Evolutionary conservation across 2,113 vertebrate genomes (phyloP).

Genomic region (Penelope pileata): DNA sequence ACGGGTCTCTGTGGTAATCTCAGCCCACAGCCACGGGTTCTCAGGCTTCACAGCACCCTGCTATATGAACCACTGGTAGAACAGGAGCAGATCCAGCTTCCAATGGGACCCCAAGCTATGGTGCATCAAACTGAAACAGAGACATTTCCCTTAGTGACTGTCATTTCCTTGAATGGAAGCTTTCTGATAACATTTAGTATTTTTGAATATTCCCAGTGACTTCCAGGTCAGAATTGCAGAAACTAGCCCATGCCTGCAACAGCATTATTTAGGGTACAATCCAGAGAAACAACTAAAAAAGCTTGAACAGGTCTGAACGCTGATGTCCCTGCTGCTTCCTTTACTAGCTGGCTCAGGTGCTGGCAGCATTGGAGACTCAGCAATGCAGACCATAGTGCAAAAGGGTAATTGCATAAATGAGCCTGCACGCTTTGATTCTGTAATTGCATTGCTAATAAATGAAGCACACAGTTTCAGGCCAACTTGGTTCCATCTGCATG

Average conservation of each 20-base stretch:
- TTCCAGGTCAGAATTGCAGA: neutral
- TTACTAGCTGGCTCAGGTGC: neutral
- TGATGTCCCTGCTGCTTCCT: neutral
- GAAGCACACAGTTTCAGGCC: neutral
- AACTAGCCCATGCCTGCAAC: neutral
- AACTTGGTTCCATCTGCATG: neutral
- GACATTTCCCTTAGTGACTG: neutral
- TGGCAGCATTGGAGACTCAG: neutral
- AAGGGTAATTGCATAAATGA: neutral
- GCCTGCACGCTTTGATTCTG: neutral
- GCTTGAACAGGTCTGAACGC: neutral
- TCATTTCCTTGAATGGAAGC: neutral
- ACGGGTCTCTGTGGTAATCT: neutral
- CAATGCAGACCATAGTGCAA: neutral
- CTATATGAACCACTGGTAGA: neutral
- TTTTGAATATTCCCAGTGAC: neutral
- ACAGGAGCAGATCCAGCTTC: neutral
- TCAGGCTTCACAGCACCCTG: neutral
- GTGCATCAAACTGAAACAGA: neutral
- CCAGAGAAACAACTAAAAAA: neutral
- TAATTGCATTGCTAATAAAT: neutral
- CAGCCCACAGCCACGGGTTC: neutral
- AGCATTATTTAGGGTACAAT: neutral
- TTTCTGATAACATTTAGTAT: neutral
- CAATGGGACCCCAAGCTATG: neutral